These are phyloP conservation scores for Caenorhabditis zanzibari DNA, from an alignment of 2,888 invertebrate species.

Conservation along the genomic window DNA sequence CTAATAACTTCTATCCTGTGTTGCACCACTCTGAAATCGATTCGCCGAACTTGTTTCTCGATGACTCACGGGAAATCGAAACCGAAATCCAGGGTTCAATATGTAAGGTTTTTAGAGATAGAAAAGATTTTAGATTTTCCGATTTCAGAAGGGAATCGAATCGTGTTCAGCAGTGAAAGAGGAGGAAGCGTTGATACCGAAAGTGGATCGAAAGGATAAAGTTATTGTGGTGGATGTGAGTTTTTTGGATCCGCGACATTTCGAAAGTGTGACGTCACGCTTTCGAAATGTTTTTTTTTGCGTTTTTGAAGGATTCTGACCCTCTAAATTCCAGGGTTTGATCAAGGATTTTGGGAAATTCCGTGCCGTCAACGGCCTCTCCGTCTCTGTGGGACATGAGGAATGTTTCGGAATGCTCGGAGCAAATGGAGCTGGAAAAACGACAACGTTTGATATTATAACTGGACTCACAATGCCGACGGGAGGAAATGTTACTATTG, in stretches of 20 bases:
- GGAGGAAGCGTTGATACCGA: slow-evolving; percentile 18
- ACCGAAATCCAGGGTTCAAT: not conserved
- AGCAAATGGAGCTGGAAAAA: slow-evolving; percentile 79
- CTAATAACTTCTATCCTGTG: not conserved
- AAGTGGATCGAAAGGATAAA: slow-evolving; percentile 8
- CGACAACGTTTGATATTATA: slow-evolving; percentile 80
- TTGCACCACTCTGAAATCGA: slow-evolving; percentile 6
- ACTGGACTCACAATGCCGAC: slow-evolving; percentile 71
- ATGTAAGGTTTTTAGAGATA: slow-evolving; percentile 4
- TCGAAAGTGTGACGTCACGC: too few species aligned
- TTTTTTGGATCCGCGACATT: too few species aligned
- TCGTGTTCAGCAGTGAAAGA: slow-evolving; percentile 25
- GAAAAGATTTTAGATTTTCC: not conserved
- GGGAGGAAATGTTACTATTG: slow-evolving; percentile 71
- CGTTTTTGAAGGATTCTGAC: too few species aligned
- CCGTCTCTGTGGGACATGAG: slow-evolving; percentile 70
- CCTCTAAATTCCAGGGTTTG: slow-evolving; percentile 16
- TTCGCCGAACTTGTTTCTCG: slow-evolving; percentile 8
- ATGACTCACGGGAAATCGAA: slow-evolving; percentile 2
- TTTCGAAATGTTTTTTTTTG: too few species aligned
- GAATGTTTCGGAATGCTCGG: slow-evolving; percentile 82
- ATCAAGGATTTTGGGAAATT: slow-evolving; percentile 66
- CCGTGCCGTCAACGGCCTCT: slow-evolving; percentile 71
- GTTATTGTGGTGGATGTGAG: slow-evolving; percentile 28
- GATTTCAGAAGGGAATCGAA: slow-evolving; percentile 33